These are phyloP conservation scores for Drosophila percnosoma DNA, from an alignment of 2,888 invertebrate species.

Conservation along the genomic window DNA sequence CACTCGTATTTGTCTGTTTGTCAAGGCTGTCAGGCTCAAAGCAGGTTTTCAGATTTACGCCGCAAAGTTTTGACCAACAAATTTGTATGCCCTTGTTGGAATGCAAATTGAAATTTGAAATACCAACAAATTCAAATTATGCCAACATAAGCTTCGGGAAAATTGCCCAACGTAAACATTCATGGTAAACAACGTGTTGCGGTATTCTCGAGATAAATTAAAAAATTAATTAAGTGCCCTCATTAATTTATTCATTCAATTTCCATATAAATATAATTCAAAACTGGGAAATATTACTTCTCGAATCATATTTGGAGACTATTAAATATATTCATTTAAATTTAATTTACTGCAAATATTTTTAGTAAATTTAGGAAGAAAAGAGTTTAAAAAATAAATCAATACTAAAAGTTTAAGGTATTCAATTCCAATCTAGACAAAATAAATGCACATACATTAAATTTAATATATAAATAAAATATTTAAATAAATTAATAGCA, in stretches of 20 bases:
- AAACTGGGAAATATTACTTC: neutral
- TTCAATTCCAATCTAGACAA: neutral
- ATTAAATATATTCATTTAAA: neutral
- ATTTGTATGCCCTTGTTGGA: conserved; percentile 34
- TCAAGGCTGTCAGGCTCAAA: conserved; percentile 26
- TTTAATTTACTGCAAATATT: neutral
- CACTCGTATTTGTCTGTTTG: conserved; percentile 45
- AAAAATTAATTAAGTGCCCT: neutral
- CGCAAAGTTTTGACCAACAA: conserved; percentile 3
- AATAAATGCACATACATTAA: neutral
- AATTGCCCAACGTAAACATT: neutral
- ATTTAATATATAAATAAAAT: neutral
- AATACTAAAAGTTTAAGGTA: neutral
- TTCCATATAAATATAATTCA: neutral
- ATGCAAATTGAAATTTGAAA: conserved; percentile 20
- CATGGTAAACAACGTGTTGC: neutral
- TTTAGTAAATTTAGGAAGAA: too few species aligned
- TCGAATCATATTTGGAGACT: neutral
- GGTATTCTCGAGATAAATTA: neutral
- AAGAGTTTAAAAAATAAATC: neutral
- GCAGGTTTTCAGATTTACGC: conserved; percentile 20
- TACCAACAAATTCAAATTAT: neutral
- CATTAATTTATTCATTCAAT: neutral
- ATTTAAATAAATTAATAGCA: too few species aligned
- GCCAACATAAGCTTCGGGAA: neutral